Base-by-base conservation (phyloP, 2,797 vertebrate species). In the Urosaurus nigricauda region DNA sequence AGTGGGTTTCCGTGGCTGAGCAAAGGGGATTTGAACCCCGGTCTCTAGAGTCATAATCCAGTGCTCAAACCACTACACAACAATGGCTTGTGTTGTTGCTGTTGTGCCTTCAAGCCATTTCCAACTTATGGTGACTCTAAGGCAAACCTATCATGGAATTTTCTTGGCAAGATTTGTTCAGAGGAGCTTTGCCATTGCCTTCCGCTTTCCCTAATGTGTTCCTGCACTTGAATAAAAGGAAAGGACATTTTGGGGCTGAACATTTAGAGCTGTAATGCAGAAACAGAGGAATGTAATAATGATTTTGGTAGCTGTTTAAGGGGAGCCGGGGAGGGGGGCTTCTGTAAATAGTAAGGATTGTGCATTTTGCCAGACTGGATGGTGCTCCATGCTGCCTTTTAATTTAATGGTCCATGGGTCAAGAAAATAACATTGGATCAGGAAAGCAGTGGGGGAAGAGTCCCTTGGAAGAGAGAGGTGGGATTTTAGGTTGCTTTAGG, bases 401-500 rank as follows among this genome's bases (percentile, higher is more conserved):
- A 83, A 83, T 83, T 83, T 53, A 65, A 83, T 88, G 87, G 71
- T 77, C 32, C n/a, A 19, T 17, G 37, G 71, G 43, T 77, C 58
- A 32, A 51, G 80, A 77, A 65, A 68, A 53, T 83, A 71, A 53
- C 80, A 37, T 37, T 13, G 14, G n/a, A 75, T 75, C 87, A 65
- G 58, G 26, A 53, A 83, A 83, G n/a, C n/a, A 8, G 37, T 13
- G 4, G 80, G 40, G 21, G 8, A 24, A 4, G 21, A 5, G 56
- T n/a, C 58, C 32, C 26, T 63, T 56, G 71, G 60, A 29, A 35
- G 51, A n/a, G 4, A 68, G 51, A 19, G 86, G 12, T 37, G 24
- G 11, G 75, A 17, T 12, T 43, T 40, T 19, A 12, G 8, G 43
- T 43, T 56, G 40, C 37, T 80, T 40, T 29, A 32, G 51, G 65